Evolutionary conservation across 2,113 vertebrate species (phyloP).

Genomic region (Vidua macroura): DNA sequence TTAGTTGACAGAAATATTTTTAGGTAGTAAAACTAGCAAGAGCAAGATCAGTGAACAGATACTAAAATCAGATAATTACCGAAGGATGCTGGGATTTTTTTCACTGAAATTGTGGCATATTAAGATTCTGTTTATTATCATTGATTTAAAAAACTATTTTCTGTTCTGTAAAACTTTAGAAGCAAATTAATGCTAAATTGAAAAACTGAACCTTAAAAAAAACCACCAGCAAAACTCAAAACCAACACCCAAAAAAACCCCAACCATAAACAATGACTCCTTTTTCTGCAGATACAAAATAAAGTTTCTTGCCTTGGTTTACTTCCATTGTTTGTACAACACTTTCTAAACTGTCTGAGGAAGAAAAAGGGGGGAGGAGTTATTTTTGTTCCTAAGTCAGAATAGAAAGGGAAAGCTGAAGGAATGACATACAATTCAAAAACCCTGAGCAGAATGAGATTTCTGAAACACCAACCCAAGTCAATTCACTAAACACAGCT

Average conservation of each 20-base stretch:
- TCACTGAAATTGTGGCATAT: background rate
- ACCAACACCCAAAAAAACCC: background rate
- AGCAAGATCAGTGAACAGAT: background rate
- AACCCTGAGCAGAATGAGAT: background rate
- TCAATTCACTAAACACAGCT: background rate
- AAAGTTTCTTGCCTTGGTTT: background rate
- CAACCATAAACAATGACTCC: background rate
- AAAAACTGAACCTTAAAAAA: background rate
- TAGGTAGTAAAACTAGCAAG: background rate
- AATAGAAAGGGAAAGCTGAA: background rate
- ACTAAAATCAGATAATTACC: background rate
- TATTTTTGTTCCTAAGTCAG: background rate
- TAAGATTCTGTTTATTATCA: background rate
- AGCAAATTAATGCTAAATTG: background rate
- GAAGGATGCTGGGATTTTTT: background rate
- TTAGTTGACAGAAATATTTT: background rate
- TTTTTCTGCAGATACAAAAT: background rate
- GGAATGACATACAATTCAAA: background rate
- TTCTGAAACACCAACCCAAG: background rate
- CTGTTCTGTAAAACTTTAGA: background rate
- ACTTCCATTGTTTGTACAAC: background rate
- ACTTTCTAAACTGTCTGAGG: background rate
- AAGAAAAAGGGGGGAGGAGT: background rate
- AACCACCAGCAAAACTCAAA: background rate
- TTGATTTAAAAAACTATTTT: background rate